A percentile compares a stretch with the other conserved stretches of the same genome.
These are phyloP conservation scores for Sycobia sp. DNA, from an alignment of 1,140 invertebrate genomes.

Conservation along the genomic window DNA sequence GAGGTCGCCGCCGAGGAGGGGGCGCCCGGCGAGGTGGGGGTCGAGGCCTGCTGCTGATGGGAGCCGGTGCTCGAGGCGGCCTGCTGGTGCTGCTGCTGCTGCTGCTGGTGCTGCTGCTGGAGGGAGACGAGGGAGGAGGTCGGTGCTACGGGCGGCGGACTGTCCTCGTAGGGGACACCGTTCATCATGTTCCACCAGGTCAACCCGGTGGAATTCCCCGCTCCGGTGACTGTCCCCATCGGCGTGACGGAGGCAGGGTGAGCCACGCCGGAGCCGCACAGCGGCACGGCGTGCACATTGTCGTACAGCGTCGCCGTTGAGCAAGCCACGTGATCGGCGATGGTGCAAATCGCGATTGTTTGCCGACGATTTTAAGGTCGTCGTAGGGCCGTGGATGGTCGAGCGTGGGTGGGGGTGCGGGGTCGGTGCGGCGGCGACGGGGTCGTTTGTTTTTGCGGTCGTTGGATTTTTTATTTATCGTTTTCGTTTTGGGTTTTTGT, in stretches of 20 bases:
- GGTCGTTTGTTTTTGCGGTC: too few species aligned
- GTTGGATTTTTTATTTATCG: too few species aligned
- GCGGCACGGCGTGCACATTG: conserved; percentile 71
- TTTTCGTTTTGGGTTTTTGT: too few species aligned
- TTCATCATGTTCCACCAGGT: conserved; percentile 85
- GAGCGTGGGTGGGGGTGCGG: conserved; percentile 6
- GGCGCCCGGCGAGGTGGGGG: conserved; percentile 58
- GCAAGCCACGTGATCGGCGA: conserved; percentile 78
- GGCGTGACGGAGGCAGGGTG: conserved; percentile 69
- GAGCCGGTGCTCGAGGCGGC: conserved; percentile 62
- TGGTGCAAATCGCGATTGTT: conserved; percentile 70
- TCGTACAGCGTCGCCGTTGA: conserved; percentile 80
- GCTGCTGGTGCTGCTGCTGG: conserved; percentile 59
- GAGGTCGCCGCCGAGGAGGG: conserved; percentile 60
- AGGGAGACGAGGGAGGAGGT: conserved; percentile 58
- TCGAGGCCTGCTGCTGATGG: conserved; percentile 62
- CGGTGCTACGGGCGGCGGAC: conserved; percentile 69
- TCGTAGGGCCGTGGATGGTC: conserved; percentile 27
- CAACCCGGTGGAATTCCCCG: conserved; percentile 77
- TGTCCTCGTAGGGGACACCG: conserved; percentile 75
- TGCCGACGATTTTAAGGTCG: conserved; percentile 35
- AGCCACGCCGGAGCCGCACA: conserved; percentile 71
- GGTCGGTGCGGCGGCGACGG: conserved; percentile 26
- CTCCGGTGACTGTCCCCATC: conserved; percentile 78
- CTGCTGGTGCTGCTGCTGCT: conserved; percentile 62